phyloP scores from a whole-genome alignment of 2,888 invertebrate genomes.

The Polietes domitor region DNA sequence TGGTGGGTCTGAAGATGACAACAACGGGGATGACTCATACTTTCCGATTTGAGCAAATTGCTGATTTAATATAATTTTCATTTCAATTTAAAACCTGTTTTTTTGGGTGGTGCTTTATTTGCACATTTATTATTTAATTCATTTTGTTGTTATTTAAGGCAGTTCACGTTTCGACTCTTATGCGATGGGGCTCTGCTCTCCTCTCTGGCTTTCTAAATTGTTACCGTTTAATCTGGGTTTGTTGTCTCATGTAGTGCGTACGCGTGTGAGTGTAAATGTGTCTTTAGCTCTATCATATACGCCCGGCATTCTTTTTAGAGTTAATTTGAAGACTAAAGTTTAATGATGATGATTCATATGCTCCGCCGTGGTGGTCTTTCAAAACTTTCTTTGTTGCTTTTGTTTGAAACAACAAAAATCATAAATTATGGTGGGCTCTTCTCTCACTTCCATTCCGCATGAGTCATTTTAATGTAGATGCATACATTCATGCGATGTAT shows the following conservation, averaged over 20 bases:
- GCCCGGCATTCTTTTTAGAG: not conserved
- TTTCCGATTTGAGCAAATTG: slow-evolving; percentile 1
- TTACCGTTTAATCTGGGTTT: not conserved
- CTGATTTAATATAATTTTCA: not conserved
- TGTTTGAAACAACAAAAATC: not conserved
- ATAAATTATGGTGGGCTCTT: not conserved
- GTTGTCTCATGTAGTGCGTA: not conserved
- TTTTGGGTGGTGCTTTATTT: not conserved
- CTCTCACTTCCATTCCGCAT: not conserved
- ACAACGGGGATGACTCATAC: not conserved
- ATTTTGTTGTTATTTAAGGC: not conserved
- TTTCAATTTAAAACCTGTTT: slow-evolving; percentile 13
- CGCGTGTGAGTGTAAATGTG: not conserved
- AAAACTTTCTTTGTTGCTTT: slow-evolving; percentile 33
- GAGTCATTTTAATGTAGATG: not conserved
- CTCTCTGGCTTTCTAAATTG: slow-evolving; percentile 10
- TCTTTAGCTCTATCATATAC: not conserved
- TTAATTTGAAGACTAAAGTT: not conserved
- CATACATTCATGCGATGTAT: too few relatives aligned
- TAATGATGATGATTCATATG: slow-evolving; percentile 3
- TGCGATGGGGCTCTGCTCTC: not conserved
- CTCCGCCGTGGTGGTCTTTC: not conserved
- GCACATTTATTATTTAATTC: slow-evolving; percentile 9
- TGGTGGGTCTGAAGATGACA: too few relatives aligned
- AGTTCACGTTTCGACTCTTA: not conserved